Evolutionary conservation across 2,888 invertebrate species (phyloP), one percentile per base, ranked within the genome.

Genomic region (Tiliacea aurago): DNA sequence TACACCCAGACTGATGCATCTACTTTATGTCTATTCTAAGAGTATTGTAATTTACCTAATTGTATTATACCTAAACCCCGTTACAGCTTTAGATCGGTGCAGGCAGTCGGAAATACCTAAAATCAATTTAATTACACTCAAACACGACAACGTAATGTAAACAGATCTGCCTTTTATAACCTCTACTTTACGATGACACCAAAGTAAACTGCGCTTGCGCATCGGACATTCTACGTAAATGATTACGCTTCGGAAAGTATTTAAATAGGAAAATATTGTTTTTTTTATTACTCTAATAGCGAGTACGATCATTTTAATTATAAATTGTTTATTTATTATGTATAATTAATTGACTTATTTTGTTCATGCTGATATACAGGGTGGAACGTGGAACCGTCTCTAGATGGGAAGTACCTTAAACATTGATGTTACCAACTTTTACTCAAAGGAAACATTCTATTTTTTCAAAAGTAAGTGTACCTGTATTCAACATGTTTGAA

Each of bases 91-190:
- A 73, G 70, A 75, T 71, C 65, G 55, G 53, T 63, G 51, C 73
- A 61, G 64, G 37, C 73, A 81, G 59, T 81, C 80, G 69, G 82
- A 87, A 78, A 81, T 80, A 71, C 70, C 80, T 83, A 76, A 78
- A 87, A 86, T 85, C 86, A 83, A 89, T 89, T 85, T 86, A 80
- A 85, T 82, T 85, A 88, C 87, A 88, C 84, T 87, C 86, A 85
- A 81, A 75, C 81, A 81, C 66, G 79, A 81, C 84, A 78, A 1
- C 53, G 67, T 64, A 76, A 73, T 64, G 85, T 88, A 87, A 89
- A 88, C 87, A 89, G 78, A 84, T 90, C 90, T 90, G 90, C 87
- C 83, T 90, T 90, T 89, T 89, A 89, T 89, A 90, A 88, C 88
- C 73, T 80, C 69, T 88, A 82, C 85, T 90, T 90, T 89, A 90